Conservation (phyloP, 2,797 vertebrate genomes). For the Synaphobranchus kaupii region DNA sequence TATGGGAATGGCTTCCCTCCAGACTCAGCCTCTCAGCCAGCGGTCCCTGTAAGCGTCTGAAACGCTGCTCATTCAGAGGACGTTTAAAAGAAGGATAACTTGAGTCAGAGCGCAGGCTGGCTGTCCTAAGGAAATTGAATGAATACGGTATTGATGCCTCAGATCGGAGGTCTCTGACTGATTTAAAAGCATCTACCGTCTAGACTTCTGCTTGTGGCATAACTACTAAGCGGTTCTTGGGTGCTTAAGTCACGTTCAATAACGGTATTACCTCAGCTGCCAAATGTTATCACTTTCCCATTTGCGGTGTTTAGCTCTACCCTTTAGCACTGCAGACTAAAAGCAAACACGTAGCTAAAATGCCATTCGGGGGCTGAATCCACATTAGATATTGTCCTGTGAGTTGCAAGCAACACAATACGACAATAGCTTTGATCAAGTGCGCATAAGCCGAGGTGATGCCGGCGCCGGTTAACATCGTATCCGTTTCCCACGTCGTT, state of each 20-base stretch:
- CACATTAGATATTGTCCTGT: not conserved
- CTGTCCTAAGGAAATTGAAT: constrained; percentile 16
- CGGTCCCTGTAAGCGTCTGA: constrained; percentile 30
- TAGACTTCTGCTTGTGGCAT: not conserved
- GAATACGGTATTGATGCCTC: not conserved
- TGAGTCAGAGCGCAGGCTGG: not conserved
- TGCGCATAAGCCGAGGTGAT: not conserved
- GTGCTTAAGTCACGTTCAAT: not conserved
- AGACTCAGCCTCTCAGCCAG: constrained; percentile 43
- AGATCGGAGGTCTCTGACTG: not conserved
- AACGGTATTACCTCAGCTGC: not conserved
- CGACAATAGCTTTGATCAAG: not conserved
- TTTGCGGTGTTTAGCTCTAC: not conserved
- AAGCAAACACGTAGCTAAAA: not conserved
- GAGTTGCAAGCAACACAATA: not conserved
- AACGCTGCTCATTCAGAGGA: constrained; percentile 52
- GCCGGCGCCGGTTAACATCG: not conserved
- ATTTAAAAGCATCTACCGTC: not conserved
- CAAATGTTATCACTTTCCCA: not conserved
- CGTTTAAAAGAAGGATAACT: constrained; percentile 9
- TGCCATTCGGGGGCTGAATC: not conserved
- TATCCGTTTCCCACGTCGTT: not conserved
- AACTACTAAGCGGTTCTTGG: too few relatives aligned
- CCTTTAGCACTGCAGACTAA: not conserved
- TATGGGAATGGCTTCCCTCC: constrained; percentile 52